These are phyloP conservation scores for Myzus persicae DNA, from an alignment of 1,140 invertebrate species.

Conservation along the genomic window DNA sequence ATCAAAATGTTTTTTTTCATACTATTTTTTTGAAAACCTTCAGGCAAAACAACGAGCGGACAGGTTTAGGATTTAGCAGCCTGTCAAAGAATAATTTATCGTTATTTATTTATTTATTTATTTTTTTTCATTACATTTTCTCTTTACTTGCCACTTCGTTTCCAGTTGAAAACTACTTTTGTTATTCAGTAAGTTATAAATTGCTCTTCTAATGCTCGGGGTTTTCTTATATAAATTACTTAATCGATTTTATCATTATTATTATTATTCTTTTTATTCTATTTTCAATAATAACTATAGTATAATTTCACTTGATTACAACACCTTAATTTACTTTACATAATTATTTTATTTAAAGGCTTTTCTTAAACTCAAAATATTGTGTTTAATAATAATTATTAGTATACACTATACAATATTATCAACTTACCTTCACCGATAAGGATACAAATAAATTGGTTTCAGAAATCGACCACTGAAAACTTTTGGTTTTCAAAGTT, in stretches of 20 bases:
- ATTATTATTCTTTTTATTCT: background rate
- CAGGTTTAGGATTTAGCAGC: conserved; percentile 53
- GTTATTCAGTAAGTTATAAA: conserved; percentile 46
- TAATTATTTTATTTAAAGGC: background rate
- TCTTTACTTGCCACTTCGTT: conserved; percentile 34
- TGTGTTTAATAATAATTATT: background rate
- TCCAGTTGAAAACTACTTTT: conserved; percentile 40
- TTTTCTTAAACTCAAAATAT: background rate
- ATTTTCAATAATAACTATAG: background rate
- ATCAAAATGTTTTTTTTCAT: conserved; percentile 41
- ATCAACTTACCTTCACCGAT: conserved; percentile 18
- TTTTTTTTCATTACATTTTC: conserved; percentile 45
- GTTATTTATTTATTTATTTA: conserved; percentile 33
- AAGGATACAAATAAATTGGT: conserved; percentile 43
- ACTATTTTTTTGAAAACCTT: conserved; percentile 44
- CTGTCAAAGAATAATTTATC: conserved; percentile 56
- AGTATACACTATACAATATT: background rate
- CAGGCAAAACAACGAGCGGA: conserved; percentile 38
- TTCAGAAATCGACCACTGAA: conserved; percentile 29
- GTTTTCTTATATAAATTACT: background rate
- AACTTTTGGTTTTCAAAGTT: conserved; percentile 45
- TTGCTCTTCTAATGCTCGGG: background rate
- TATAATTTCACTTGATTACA: background rate
- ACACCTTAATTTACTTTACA: background rate
- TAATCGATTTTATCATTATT: conserved; percentile 17